A percentile compares a stretch with the other conserved stretches of the same genome.
These are phyloP conservation scores for Stegodyphus dumicola DNA, from an alignment of 1,140 invertebrate genomes.

Conservation along the genomic window DNA sequence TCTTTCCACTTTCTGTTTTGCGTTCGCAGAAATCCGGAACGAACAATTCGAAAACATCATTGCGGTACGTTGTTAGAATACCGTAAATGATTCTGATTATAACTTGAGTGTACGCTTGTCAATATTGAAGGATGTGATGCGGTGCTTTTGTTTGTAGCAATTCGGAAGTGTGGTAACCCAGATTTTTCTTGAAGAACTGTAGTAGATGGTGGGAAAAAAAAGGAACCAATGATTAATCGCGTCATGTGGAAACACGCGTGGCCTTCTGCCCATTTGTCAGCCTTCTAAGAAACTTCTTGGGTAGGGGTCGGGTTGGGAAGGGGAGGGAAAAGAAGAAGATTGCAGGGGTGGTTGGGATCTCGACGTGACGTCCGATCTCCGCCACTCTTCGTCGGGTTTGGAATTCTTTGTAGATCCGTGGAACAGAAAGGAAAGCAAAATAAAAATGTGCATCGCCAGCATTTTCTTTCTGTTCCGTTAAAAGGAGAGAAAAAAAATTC, in stretches of 20 bases:
- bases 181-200: background rate
- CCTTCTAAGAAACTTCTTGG: background rate
- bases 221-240: background rate
- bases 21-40: too few species aligned
- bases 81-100: too few species aligned
- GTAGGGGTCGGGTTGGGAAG: background rate
- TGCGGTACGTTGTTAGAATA: too few species aligned
- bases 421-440: background rate
- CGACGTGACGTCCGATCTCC: constrained; percentile 27
- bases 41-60: too few species aligned
- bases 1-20: too few species aligned
- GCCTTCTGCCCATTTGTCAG: background rate
- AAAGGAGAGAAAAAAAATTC: constrained; percentile 1
- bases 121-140: too few species aligned
- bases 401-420: background rate
- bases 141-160: too few species aligned
- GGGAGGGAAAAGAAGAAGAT: background rate
- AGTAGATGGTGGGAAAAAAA: background rate
- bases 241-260: background rate
- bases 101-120: too few species aligned
- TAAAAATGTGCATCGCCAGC: background rate
- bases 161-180: too few species aligned
- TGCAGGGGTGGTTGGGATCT: background rate
- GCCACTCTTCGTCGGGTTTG: background rate
- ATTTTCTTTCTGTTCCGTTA: constrained; percentile 3